These are phyloP conservation scores for Heliconius melpomene DNA, from an alignment of 1,140 invertebrate species.

Conservation along the genomic window DNA sequence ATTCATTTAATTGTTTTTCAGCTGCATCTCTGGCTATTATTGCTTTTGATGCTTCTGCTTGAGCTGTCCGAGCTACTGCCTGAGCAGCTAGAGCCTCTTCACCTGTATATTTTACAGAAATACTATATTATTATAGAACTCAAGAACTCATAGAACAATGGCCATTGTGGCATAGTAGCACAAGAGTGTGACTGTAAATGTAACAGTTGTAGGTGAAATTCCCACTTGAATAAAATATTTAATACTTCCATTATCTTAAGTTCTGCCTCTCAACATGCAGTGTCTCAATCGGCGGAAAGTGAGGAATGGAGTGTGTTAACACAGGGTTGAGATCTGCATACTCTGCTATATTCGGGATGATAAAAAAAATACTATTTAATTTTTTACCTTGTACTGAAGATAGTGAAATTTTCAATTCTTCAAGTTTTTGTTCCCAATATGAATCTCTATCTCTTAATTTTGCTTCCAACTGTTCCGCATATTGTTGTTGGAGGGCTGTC, in stretches of 20 bases:
- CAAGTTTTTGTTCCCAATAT: conserved; percentile 72
- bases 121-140: background rate
- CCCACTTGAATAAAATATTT: no score
- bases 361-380: no score
- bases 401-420: conserved; percentile 66
- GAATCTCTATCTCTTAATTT: conserved; percentile 67
- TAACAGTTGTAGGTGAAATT: no score
- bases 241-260: no score
- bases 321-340: background rate
- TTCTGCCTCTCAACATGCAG: background rate
- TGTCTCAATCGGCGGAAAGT: background rate
- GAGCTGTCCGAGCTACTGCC: conserved; percentile 71
- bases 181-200: no score
- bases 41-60: conserved; percentile 64
- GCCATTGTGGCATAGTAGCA: no score
- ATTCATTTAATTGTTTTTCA: conserved; percentile 57
- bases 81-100: conserved; percentile 81
- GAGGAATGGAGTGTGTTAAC: background rate
- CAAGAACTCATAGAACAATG: no score
- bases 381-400: conserved; percentile 65
- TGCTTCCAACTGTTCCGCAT: conserved; percentile 64
- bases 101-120: conserved; percentile 45
- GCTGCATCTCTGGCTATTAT: conserved; percentile 58
- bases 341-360: background rate
- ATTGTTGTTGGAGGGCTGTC: conserved; percentile 64